Base-by-base conservation (phyloP, 2,888 invertebrate species). In the Lamellibrachia satsuma region DNA sequence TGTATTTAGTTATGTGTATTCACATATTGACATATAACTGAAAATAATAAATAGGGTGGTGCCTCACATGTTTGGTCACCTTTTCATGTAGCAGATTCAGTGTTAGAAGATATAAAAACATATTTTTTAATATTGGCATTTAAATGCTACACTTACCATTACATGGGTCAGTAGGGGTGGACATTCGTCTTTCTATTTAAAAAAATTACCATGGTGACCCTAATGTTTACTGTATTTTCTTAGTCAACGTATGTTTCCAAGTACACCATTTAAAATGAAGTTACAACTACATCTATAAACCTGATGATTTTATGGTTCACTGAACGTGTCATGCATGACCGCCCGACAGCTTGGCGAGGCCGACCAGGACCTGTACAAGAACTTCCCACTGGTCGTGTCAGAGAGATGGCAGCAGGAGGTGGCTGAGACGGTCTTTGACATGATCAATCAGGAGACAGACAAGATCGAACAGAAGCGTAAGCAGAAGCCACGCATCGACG, bases 351-450 rank as follows among this genome's bases (percentile, higher is more conserved):
- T 99, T 95, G 98, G 98, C 6, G 99, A 99, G 95, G 97, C 98
- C 2, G 99, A 99, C 97, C 99, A 99, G 97, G 99, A 99, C 96
- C 97, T 99, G 95, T 99, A 99, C 97, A 99, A 99, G 97, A 99
- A 99, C 97, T 99, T 99, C 97, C 99, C 99, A 93, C 97, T 99
- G 95, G 99, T 99, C 94, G 99, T 99, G 96, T 99, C 99, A 1
- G 99, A 99, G 97, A 97, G 99, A 97, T 99, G 99, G 99, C 99
- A 99, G 97, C 98, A 98, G 94, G 99, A 99, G 97, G 99, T 99
- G 11, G 98, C 99, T 1, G 99, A 99, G 97, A 99, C 99, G 0
- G 99, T 99, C 93, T 99, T 99, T 97, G 99, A 99, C 96, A 98
- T 99, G 92, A 98, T 99, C 96, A 99, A 99, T 97, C 98, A 97